Evolutionary conservation across 2,797 vertebrate species (phyloP), one percentile per base, ranked within the genome.

Genomic region (Pterois miles): DNA sequence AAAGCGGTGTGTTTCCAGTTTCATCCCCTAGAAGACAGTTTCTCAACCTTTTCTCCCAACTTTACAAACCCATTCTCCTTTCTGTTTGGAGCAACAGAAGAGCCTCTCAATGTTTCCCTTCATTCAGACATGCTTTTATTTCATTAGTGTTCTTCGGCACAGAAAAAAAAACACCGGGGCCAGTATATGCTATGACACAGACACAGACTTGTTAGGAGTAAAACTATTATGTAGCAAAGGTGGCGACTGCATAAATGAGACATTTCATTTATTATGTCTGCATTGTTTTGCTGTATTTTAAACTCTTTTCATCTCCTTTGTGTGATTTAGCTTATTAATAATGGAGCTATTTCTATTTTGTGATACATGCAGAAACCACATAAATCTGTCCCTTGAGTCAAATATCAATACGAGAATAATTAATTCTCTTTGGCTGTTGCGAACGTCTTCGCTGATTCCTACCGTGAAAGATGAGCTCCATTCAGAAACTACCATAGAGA

Each of bases 351-450:
- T 82, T 65, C 25, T 38, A 71, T 74, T 74, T 71, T 27, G 57
- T 18, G 66, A 81, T 85, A 38, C 84, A 65, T 54, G 65, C 8
- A 33, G 56, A 64, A 56, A 70, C 10, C 0, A 3, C 71, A 63
- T 53, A 16, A 80, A 80, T 81, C 40, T 23, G 75, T 53, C 43
- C 60, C 70, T 75, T 50, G 69, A 78, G 63, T 67, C 43, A 86
- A 84, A 82, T 31, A 86, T 67, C 70, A 66, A 65, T 70, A 46
- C 4, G 18, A 80, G 73, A 83, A 78, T 73, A 71, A 89, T 86
- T 79, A 67, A 72, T 81, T 78, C 34, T 80, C 67, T 23, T 43
- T 43, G 3, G 62, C 56, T 8, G 54, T 29, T 20, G 52, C 38
- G 54, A 69, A 78, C 7, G 74, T 46, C 66, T 66, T 20, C 1